Evolutionary conservation across 2,113 vertebrate genomes (phyloP).

Genomic region (Eonycteris spelaea): DNA sequence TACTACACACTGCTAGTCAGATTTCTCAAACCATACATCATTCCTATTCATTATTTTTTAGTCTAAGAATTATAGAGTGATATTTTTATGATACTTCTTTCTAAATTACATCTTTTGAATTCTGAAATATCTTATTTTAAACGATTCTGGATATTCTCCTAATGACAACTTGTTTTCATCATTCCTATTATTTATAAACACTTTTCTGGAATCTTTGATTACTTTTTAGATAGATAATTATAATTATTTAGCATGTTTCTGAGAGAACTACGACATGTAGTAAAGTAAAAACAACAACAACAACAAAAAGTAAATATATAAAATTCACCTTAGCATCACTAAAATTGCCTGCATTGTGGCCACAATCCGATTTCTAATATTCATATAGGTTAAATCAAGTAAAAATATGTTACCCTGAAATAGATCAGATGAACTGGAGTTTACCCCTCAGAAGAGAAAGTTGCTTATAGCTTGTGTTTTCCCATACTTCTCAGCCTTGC

Average conservation of each 20-base stretch:
- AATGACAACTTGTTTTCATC: neutral
- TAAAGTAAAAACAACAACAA: neutral
- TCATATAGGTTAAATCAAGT: neutral
- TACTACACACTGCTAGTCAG: neutral
- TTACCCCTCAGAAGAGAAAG: slow-evolving; percentile 13
- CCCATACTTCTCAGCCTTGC: neutral
- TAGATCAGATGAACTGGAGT: neutral
- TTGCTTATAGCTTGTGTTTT: slow-evolving; percentile 38
- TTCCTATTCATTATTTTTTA: neutral
- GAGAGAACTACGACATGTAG: neutral
- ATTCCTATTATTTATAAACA: neutral
- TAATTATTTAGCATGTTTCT: neutral
- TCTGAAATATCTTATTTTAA: neutral
- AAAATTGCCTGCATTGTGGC: neutral
- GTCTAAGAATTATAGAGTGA: neutral
- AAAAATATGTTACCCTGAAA: neutral
- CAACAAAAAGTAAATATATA: neutral
- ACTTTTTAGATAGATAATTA: neutral
- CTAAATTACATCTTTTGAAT: neutral
- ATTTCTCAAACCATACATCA: neutral
- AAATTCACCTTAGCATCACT: neutral
- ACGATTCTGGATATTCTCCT: neutral
- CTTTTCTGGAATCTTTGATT: neutral
- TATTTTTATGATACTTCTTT: neutral
- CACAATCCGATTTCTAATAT: neutral